Conservation (phyloP, 2,888 invertebrate genomes). For the Luperina nickerlii region DNA sequence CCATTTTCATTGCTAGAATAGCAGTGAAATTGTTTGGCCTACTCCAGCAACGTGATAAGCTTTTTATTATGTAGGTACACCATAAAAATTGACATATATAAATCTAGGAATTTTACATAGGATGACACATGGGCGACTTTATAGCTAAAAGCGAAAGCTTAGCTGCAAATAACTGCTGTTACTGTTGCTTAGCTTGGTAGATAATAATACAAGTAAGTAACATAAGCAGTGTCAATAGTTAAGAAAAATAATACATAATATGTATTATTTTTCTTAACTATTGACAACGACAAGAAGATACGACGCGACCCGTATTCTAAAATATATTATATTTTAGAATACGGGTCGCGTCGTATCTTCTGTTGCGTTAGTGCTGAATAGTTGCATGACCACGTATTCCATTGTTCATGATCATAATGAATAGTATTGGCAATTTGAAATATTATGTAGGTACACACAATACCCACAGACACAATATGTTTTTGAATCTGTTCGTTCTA, state of each 20-base stretch:
- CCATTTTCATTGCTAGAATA: neutral
- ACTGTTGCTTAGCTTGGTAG: neutral
- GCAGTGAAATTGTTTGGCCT: too few species aligned
- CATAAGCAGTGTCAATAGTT: neutral
- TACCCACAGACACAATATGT: neutral
- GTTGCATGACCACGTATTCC: slow-evolving; percentile 4
- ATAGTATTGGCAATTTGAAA: neutral
- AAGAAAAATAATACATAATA: neutral
- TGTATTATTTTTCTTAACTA: too few species aligned
- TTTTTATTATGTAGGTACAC: neutral
- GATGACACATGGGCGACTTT: neutral
- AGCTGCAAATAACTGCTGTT: neutral
- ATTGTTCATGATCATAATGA: slow-evolving; percentile 12
- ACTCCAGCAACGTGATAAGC: too few species aligned
- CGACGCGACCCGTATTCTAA: too few species aligned
- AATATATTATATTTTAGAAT: neutral
- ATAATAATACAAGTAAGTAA: too few species aligned
- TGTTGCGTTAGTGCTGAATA: neutral
- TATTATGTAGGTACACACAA: neutral
- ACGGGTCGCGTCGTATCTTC: too few species aligned
- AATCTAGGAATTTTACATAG: too few species aligned
- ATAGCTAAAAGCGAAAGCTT: neutral
- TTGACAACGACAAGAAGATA: too few species aligned
- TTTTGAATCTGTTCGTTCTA: neutral
- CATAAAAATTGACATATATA: neutral